Conservation (phyloP, 1,140 invertebrate species). For the Diplogasteroides magnus region DNA sequence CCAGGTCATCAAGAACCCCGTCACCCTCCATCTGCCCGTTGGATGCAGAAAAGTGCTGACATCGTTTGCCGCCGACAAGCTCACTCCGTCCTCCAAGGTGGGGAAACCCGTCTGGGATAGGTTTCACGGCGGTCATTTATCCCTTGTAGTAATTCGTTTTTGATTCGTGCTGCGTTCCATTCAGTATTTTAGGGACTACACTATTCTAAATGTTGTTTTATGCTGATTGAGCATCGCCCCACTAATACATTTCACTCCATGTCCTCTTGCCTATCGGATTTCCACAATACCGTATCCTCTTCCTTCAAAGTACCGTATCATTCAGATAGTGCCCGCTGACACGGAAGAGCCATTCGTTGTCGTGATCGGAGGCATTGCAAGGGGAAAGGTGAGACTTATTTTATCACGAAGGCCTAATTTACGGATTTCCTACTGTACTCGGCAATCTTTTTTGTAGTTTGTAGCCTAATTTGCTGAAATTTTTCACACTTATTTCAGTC, state of each 20-base stretch:
- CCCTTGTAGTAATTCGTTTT: too few species aligned
- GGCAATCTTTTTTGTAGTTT: conserved; percentile 4
- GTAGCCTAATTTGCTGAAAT: conserved; percentile 9
- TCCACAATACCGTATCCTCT: too few species aligned
- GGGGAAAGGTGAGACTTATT: conserved; percentile 70
- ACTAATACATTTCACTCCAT: too few species aligned
- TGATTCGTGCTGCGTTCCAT: too few species aligned
- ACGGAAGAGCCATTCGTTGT: conserved; percentile 63
- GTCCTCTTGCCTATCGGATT: too few species aligned
- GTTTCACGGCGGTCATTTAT: too few species aligned
- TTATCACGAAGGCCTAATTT: background rate
- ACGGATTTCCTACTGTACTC: background rate
- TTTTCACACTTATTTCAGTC: conserved; percentile 7
- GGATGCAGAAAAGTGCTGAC: conserved; percentile 84
- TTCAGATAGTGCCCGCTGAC: conserved; percentile 18
- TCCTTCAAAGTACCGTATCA: too few species aligned
- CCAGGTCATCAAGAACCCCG: conserved; percentile 88
- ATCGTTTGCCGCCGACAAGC: conserved; percentile 76
- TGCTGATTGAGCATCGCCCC: too few species aligned
- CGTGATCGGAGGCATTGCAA: conserved; percentile 92
- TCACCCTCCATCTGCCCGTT: conserved; percentile 87
- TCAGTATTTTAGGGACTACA: too few species aligned
- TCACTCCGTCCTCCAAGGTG: conserved; percentile 15
- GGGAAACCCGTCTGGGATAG: conserved; percentile 23
- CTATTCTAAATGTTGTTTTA: too few species aligned